Conservation (phyloP, 2,797 vertebrate genomes). For the Chromobotia macracanthus region DNA sequence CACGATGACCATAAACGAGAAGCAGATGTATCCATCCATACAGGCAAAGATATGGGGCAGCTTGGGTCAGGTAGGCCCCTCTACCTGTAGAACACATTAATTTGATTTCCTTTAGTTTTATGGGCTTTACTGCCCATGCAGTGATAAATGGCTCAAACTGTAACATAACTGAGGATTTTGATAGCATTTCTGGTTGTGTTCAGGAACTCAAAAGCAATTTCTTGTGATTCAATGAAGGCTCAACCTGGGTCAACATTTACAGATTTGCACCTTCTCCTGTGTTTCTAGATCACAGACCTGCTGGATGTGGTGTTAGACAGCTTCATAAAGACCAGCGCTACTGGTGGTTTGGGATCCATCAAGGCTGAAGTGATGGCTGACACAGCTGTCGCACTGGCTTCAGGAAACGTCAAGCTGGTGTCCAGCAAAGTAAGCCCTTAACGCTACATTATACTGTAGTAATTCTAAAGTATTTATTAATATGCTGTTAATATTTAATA, state of each 20-base stretch:
- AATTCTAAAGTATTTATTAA: no score
- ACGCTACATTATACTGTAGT: no score
- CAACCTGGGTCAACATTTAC: no score
- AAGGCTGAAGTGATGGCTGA: conserved; percentile 99
- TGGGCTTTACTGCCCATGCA: no score
- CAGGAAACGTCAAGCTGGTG: conserved; percentile 95
- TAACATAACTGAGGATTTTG: neutral
- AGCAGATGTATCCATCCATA: conserved; percentile 98
- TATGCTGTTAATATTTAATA: no score
- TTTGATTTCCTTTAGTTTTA: neutral
- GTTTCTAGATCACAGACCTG: conserved; percentile 90
- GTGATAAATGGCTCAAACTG: neutral
- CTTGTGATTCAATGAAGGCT: neutral
- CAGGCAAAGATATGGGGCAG: conserved; percentile 99
- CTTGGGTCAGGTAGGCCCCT: conserved; percentile 85
- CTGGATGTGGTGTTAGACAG: conserved; percentile 96
- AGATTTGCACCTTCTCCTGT: neutral
- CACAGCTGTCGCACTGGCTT: conserved; percentile 94
- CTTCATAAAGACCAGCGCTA: conserved; percentile 98
- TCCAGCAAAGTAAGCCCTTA: conserved; percentile 89
- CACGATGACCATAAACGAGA: conserved; percentile 99
- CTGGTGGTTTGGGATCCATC: conserved; percentile 93
- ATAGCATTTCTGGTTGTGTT: neutral
- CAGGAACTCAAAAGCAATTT: neutral
- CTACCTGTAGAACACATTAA: neutral